Base-by-base conservation (phyloP, 2,113 vertebrate species). In the Shinisaurus crocodilurus region DNA sequence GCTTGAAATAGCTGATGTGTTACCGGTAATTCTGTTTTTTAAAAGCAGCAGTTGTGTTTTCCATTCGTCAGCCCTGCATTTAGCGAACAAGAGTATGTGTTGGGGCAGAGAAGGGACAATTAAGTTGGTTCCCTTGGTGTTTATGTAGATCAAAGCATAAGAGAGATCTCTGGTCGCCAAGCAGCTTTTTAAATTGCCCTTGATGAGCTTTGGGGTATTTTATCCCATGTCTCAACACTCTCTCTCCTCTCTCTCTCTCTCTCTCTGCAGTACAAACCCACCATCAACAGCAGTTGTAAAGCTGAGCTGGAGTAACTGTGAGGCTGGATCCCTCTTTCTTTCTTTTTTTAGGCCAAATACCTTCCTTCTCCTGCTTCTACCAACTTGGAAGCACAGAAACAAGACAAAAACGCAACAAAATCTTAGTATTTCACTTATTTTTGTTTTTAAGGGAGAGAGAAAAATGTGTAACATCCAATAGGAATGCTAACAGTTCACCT, bases 251-350 rank as follows among this genome's bases (percentile, higher is more conserved):
- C 91, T 96, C 95, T 96, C 94, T 95, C 96, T 94, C 96, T 96
- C 90, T 93, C 92, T 89, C 96, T 96, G 89, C 98, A 99, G 99
- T 99, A 97, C 99, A 99, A 98, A 97, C 98, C 97, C 98, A 99
- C 97, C 99, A 99, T 97, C 99, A 99, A 97, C 99, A 99, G 98
- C 99, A 99, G 98, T 97, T 99, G 98, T 99, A 99, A 98, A 96
- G 95, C 97, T 97, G 97, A 97, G 96, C 97, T 96, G 98, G 97
- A 98, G 97, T 98, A 97, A 96, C 97, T 98, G 95, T 98, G 98
- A 98, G 97, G 97, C 98, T 95, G 97, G 97, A 97, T 97, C 94
- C 97, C 97, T 97, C 97, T 96, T 96, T 60, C 8, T 27, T 50
- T 80, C 3, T 69, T 43, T 63, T 13, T 96, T 96, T 45, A 96